Conservation (phyloP, 2,888 invertebrate species). For the Leptopterna dolabrata region DNA sequence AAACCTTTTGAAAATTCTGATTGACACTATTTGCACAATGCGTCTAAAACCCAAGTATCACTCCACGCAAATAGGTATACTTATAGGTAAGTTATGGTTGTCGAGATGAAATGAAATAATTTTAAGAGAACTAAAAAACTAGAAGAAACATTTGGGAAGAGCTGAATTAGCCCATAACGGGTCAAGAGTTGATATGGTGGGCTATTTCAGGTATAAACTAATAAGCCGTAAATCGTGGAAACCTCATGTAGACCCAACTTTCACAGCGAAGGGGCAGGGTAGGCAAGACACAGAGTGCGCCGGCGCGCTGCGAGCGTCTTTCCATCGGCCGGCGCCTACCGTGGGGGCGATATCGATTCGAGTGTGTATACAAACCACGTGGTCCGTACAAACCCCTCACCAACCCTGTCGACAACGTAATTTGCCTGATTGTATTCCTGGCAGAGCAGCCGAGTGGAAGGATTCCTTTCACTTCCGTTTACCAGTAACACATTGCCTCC, state of each 20-base stretch:
- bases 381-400: not conserved
- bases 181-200: not conserved
- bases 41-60: too few species aligned
- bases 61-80: too few species aligned
- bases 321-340: not conserved
- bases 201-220: not conserved
- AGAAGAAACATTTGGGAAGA: not conserved
- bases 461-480: too few species aligned
- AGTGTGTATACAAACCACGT: constrained; percentile 38
- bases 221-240: not conserved
- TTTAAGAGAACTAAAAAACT: not conserved
- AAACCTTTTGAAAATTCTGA: too few species aligned
- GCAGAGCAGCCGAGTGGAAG: not conserved
- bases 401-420: not conserved
- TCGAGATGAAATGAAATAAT: not conserved
- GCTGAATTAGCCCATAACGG: not conserved
- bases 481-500: too few species aligned
- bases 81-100: not conserved
- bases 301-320: not conserved
- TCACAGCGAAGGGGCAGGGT: not conserved
- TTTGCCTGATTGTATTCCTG: not conserved
- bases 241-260: not conserved
- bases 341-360: constrained; percentile 14
- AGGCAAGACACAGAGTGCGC: not conserved
- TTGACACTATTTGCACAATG: too few species aligned